These are phyloP conservation scores for Rhizoglyphus robini DNA, from an alignment of 1,140 invertebrate species.

Conservation along the genomic window DNA sequence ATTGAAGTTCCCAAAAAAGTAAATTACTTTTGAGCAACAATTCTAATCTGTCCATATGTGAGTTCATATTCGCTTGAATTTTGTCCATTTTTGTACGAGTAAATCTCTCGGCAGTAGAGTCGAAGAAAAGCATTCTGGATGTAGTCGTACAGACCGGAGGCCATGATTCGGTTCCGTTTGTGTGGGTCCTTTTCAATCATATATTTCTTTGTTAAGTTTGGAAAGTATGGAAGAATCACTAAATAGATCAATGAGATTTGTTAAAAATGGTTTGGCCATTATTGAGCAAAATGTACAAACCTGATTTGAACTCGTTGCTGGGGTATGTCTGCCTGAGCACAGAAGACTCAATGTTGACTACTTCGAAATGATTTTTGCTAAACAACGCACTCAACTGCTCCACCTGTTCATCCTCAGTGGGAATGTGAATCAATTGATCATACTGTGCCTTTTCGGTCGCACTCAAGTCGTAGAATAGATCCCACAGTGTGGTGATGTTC, in stretches of 20 bases:
- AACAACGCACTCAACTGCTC: not conserved
- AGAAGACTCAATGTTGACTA: not conserved
- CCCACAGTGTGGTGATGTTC: conserved; percentile 15
- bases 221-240: conserved; percentile 18
- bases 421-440: not conserved
- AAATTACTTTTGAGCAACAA: conserved; percentile 5
- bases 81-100: not conserved
- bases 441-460: not conserved
- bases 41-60: conserved; percentile 12
- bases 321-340: conserved; percentile 10
- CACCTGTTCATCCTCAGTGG: conserved; percentile 7
- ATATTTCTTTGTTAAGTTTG: conserved; percentile 19
- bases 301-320: not conserved
- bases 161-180: conserved; percentile 15
- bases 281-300: conserved; percentile 3
- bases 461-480: conserved; percentile 9
- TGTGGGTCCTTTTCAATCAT: conserved; percentile 8
- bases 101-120: conserved; percentile 6
- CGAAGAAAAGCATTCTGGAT: conserved; percentile 9
- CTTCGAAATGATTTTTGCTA: not conserved
- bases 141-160: conserved; percentile 4
- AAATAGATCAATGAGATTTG: not conserved
- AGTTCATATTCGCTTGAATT: conserved; percentile 1
- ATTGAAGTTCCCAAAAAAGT: too few relatives aligned
- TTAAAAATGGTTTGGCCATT: not conserved